Evolutionary conservation across 2,888 invertebrate genomes (phyloP).

Genomic region (Tetanocera ferruginea): DNA sequence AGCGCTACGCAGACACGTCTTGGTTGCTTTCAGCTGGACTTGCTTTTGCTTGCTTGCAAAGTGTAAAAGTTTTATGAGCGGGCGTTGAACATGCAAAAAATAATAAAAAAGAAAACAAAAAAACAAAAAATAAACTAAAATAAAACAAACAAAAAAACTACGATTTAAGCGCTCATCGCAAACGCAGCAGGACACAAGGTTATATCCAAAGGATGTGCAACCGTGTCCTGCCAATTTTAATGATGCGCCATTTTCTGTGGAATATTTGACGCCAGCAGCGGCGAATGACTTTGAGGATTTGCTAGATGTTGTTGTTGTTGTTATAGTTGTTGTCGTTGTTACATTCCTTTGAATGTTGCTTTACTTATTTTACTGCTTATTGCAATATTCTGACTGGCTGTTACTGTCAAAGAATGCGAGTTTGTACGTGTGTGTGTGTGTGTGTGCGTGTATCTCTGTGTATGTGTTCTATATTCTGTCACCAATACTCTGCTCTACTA

Average conservation of each 20-base stretch:
- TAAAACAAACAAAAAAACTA: too few relatives aligned
- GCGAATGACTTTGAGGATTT: neutral
- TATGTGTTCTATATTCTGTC: too few relatives aligned
- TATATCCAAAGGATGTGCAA: neutral
- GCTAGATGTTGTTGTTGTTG: neutral
- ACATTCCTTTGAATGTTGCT: neutral
- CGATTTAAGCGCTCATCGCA: neutral
- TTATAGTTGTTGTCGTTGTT: neutral
- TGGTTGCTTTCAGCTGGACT: neutral
- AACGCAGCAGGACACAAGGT: neutral
- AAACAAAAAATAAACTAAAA: too few relatives aligned
- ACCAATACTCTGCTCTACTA: too few relatives aligned
- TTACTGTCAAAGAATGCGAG: neutral
- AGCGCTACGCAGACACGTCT: neutral
- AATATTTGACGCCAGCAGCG: conserved; percentile 11
- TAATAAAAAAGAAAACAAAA: too few relatives aligned
- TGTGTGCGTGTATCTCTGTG: neutral
- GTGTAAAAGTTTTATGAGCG: neutral
- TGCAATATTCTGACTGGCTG: neutral
- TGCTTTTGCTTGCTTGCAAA: neutral
- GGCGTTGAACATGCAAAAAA: neutral
- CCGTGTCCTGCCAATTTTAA: conserved; percentile 16
- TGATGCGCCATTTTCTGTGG: neutral
- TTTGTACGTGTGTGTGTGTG: neutral
- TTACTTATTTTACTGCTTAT: too few relatives aligned